Evolutionary conservation across 1,140 invertebrate genomes (phyloP), one percentile per base, ranked within the genome.

Genomic region (Penaeus indicus): DNA sequence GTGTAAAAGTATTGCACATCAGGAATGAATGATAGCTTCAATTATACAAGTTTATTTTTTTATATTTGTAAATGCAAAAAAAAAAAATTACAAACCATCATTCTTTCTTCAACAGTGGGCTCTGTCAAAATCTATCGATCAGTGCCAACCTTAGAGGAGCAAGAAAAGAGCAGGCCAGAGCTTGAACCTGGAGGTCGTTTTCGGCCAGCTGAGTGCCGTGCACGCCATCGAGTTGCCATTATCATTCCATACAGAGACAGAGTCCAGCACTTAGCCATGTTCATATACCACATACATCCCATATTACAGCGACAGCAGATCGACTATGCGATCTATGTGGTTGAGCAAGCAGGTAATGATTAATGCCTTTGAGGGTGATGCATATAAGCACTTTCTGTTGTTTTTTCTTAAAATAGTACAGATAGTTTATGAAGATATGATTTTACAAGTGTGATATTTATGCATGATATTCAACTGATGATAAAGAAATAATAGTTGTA

Each of bases 311-410:
- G 95, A 89, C 98, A 99, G 93, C 95, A 97, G 93, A 94, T 99
- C 82, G 96, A 98, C 92, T 99, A 99, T 93, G 95, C 96, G 90
- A 97, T 99, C 91, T 98, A 97, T 93, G 95, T 99, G n/a, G 94
- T 99, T n/a, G 98, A 99, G 93, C 98, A 99, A 93, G 94, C 94
- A 93, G 95, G 95, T 95, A 92, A 92, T 54, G 79, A 78, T 86
- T 42, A 0, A 25, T 77, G 16, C 16, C 11, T 13, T 60, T 69
- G 54, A 32, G 8, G 18, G 32, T 8, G 62, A 38, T 10, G 4
- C 13, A 16, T 22, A 32, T 69, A 10, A n/a, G 18, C 54, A 11
- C 16, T 47, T 22, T 80, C n/a, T 21, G n/a, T n/a, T 72, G n/a
- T 72, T 22, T 16, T 25, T n/a, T 2, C 69, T 72, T 72, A 18